Conservation (phyloP, 2,888 invertebrate genomes). For the Agrotis puta region DNA sequence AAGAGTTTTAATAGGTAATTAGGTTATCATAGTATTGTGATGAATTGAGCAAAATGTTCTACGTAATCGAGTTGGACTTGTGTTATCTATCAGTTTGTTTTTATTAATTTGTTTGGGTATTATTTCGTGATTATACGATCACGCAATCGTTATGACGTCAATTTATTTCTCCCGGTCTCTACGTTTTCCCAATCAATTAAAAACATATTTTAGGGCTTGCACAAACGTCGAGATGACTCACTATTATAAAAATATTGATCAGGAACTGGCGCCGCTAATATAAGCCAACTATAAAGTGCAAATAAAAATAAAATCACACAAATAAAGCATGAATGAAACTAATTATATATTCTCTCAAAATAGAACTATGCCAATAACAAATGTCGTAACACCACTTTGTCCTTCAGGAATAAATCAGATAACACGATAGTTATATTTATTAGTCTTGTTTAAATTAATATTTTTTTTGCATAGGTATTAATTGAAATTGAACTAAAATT, state of each 20-base stretch:
- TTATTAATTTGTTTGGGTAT: constrained; percentile 17
- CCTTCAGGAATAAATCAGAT: constrained; percentile 21
- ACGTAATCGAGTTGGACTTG: not conserved
- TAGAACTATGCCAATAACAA: constrained; percentile 9
- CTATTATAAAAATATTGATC: constrained; percentile 11
- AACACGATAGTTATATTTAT: constrained; percentile 4
- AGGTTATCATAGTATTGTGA: constrained; percentile 37
- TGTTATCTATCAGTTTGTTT: constrained; percentile 36
- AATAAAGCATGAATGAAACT: constrained; percentile 6
- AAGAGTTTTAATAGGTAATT: constrained; percentile 22
- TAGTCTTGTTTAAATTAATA: not conserved
- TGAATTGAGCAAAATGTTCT: constrained; percentile 27
- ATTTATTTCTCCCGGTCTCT: not conserved
- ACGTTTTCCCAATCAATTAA: constrained; percentile 24
- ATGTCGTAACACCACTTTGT: constrained; percentile 7
- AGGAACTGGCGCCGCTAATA: not conserved
- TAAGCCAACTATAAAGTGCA: not conserved
- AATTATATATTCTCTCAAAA: constrained; percentile 19
- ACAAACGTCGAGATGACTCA: constrained; percentile 26
- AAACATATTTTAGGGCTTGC: constrained; percentile 24
- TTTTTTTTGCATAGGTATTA: too few relatives aligned
- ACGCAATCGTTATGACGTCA: constrained; percentile 45
- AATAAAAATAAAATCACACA: not conserved
- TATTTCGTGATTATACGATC: constrained; percentile 16
- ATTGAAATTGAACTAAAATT: not conserved